Conservation (phyloP, 1,140 invertebrate species). For the Phenacoccus solenopsis region DNA sequence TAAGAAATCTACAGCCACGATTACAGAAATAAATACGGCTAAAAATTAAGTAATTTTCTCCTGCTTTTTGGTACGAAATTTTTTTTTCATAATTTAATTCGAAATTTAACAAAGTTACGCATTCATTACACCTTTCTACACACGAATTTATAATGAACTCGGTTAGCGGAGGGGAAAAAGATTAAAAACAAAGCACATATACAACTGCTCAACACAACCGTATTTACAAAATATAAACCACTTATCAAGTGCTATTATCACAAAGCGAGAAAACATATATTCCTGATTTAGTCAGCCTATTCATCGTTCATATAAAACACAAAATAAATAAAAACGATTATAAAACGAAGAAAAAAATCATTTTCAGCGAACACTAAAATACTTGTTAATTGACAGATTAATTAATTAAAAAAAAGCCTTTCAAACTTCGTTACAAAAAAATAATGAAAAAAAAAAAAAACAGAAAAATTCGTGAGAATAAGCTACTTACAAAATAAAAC, state of each 20-base stretch:
- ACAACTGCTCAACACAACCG: not conserved
- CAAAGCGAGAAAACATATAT: not conserved
- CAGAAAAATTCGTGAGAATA: not conserved
- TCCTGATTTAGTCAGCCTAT: slow-evolving; percentile 1
- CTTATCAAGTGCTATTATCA: not conserved
- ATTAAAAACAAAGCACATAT: not conserved
- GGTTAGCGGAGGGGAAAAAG: not conserved
- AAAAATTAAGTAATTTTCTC: no score
- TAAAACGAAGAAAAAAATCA: not conserved
- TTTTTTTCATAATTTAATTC: no score
- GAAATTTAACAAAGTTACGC: not conserved
- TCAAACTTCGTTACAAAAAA: not conserved
- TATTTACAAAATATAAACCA: not conserved
- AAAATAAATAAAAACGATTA: not conserved
- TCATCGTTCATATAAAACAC: not conserved
- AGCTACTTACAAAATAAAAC: not conserved
- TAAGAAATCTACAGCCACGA: no score
- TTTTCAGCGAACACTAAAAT: not conserved
- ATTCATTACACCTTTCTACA: not conserved
- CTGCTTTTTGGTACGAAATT: no score
- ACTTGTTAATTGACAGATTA: slow-evolving; percentile 2
- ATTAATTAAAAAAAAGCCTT: not conserved
- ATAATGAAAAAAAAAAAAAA: not conserved
- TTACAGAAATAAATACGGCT: no score
- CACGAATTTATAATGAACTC: not conserved